These are phyloP conservation scores for Calonectris borealis DNA, from an alignment of 2,113 vertebrate species.

Conservation along the genomic window DNA sequence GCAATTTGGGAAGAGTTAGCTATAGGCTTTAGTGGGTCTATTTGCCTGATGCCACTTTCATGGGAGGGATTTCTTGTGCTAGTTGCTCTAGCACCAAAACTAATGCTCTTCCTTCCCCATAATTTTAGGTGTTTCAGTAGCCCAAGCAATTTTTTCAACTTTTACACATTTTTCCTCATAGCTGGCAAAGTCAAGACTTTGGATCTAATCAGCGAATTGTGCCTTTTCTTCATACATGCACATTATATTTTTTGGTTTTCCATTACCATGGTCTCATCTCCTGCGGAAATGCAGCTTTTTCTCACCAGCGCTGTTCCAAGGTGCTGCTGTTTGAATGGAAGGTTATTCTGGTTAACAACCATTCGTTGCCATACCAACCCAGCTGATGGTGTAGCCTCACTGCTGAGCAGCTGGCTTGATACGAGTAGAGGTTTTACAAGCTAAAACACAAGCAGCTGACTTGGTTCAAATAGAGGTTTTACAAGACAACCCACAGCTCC, in stretches of 20 bases:
- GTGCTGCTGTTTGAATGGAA: background rate
- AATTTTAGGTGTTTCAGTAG: background rate
- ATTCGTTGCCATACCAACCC: background rate
- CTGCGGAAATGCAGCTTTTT: background rate
- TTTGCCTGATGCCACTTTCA: background rate
- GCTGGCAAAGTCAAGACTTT: background rate
- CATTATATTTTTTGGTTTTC: background rate
- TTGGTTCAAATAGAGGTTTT: background rate
- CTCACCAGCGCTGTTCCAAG: fast-evolving
- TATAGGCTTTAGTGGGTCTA: background rate
- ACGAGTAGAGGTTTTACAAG: background rate
- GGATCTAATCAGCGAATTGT: background rate
- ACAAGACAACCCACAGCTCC: background rate
- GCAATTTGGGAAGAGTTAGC: background rate
- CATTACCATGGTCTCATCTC: background rate
- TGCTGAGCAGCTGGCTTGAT: background rate
- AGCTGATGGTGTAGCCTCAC: background rate
- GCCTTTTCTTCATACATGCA: background rate
- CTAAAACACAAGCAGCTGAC: background rate
- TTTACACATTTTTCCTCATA: background rate
- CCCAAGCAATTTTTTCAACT: background rate
- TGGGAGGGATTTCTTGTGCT: background rate
- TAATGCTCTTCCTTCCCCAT: background rate
- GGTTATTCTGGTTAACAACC: background rate
- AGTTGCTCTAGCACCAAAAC: background rate